Percentiles rank a stretch among this genome's conserved stretches.
Evolutionary conservation across 2,797 vertebrate species (phyloP).

Genomic region (Lithobates sylvaticus): DNA sequence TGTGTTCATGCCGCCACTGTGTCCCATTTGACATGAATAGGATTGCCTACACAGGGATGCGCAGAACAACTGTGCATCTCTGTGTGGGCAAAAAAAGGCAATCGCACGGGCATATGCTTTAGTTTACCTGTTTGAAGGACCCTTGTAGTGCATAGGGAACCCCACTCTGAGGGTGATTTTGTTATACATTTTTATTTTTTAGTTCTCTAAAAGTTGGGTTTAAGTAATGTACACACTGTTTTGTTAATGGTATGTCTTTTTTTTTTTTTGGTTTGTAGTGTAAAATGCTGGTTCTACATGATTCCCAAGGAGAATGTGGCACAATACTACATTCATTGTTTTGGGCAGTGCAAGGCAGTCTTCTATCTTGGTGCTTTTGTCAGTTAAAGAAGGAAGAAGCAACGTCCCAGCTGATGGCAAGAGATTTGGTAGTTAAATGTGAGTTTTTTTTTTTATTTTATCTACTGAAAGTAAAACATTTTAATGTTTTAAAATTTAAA

Average conservation of each 20-base stretch:
- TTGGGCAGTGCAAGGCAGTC: constrained; percentile 95
- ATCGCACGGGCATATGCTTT: no score
- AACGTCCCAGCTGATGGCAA: constrained; percentile 79
- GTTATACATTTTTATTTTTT: no score
- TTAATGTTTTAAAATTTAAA: neutral
- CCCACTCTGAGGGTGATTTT: no score
- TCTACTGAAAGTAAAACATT: neutral
- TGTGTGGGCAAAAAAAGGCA: no score
- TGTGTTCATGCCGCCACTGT: no score
- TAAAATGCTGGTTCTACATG: constrained; percentile 86
- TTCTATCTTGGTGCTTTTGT: constrained; percentile 95
- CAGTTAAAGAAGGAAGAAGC: constrained; percentile 85
- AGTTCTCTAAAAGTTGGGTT: no score
- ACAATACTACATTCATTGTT: constrained; percentile 89
- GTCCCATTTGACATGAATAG: no score
- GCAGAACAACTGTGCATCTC: no score
- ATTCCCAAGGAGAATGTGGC: constrained; percentile 79
- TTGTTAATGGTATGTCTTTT: neutral
- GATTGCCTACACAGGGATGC: no score
- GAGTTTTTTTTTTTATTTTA: constrained; percentile 68
- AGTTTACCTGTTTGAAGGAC: no score
- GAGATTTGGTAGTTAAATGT: constrained; percentile 89
- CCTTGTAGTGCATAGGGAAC: no score
- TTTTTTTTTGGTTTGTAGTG: constrained; percentile 76
- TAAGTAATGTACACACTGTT: neutral